Base-by-base conservation (phyloP, 2,113 vertebrate genomes). In the Epinephelus cyanopodus region DNA sequence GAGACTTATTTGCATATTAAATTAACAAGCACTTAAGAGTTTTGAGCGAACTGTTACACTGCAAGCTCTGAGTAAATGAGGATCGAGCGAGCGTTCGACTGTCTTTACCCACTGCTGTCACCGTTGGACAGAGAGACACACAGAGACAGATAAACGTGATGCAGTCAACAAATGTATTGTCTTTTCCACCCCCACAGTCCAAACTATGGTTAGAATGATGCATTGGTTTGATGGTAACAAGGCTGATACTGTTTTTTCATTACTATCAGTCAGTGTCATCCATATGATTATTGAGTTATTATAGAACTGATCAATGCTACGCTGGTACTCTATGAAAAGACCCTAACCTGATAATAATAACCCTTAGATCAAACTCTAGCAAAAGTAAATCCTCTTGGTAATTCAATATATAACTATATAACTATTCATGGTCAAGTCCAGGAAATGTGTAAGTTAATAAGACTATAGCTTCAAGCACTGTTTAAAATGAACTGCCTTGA, bases 1-100 rank as follows among this genome's bases (percentile, higher is more conserved):
- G 91, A 89, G 83, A 92, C 90, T 89, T 83, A 93, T 94, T 95
- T 94, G 92, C 93, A 95, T 95, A 94, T 94, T 94, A 94, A 94
- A 95, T 95, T 92, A 94, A 92, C 92, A 92, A 90, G 92, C 87
- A 92, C 89, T 92, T 93, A 92, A 83, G 89, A 91, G 85, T 92
- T 90, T 80, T 86, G 78, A 89, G 86, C 48, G 70, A 88, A 85
- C 77, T 57, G 89, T 90, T 91, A 86, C 87, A 72, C 78, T 80
- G 81, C 56, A 89, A 86, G 79, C 80, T 86, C 84, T 4, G 25
- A 84, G 80, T 83, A 85, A 90, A 88, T 82, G 88, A 77, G 77
- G 81, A 87, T 74, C 48, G 57, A 87, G 87, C 54, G 27, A 79
- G 75, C 65, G 69, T 82, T 84, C 72, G 13, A 68, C 83, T 90